These are phyloP conservation scores for Brenthis daphne DNA, from an alignment of 2,888 invertebrate genomes.

Conservation along the genomic window DNA sequence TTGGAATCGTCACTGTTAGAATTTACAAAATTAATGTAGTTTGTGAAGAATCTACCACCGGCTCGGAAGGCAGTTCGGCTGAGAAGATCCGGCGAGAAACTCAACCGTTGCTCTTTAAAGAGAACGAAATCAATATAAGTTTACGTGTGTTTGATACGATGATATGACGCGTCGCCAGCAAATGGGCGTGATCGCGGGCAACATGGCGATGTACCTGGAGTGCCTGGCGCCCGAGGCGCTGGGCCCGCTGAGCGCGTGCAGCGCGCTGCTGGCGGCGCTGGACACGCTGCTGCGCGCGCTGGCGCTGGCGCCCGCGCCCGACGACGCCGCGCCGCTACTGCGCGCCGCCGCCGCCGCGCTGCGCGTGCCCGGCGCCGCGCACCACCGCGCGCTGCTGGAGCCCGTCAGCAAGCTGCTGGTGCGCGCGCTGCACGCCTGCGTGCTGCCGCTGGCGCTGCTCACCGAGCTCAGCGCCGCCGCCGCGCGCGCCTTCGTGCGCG, in stretches of 20 bases:
- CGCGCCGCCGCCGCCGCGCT: slow-evolving; percentile 90
- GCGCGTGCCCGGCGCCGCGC: slow-evolving; percentile 89
- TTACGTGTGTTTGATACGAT: too few relatives aligned
- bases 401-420: slow-evolving; percentile 97
- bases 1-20: too few relatives aligned
- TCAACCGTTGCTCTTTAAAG: too few relatives aligned
- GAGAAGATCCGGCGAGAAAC: too few relatives aligned
- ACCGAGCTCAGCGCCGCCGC: slow-evolving; percentile 95
- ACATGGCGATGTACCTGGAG: slow-evolving; percentile 96
- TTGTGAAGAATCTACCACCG: too few relatives aligned
- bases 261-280: slow-evolving; percentile 90
- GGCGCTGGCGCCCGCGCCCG: slow-evolving; percentile 86
- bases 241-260: slow-evolving; percentile 85
- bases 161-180: slow-evolving; percentile 54
- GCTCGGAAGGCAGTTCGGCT: too few relatives aligned
- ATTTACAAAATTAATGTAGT: too few relatives aligned
- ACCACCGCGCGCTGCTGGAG: slow-evolving; percentile 89
- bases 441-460: slow-evolving; percentile 89
- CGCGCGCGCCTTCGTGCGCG: slow-evolving; percentile 93
- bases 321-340: slow-evolving; percentile 87
- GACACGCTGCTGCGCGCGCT: slow-evolving; percentile 93
- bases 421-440: slow-evolving; percentile 94
- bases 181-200: slow-evolving; percentile 91
- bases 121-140: background rate
- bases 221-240: slow-evolving; percentile 93